A percentile compares a stretch with the other conserved stretches of the same genome.
These are phyloP conservation scores for Triops cancriformis DNA, from an alignment of 1,140 invertebrate species.

Conservation along the genomic window DNA sequence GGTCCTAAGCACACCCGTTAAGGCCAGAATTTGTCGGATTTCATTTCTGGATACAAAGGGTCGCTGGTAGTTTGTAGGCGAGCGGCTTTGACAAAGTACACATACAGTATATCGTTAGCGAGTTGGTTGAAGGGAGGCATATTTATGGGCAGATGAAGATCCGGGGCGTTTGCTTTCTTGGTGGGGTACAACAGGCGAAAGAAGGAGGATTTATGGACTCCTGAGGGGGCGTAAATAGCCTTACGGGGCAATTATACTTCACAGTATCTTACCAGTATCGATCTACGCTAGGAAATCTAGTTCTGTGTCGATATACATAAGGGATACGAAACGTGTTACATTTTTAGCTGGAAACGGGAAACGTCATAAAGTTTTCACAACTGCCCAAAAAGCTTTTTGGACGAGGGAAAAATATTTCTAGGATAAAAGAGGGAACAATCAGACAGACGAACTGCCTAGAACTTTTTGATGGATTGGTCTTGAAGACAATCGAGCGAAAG, in stretches of 20 bases:
- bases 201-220: not conserved
- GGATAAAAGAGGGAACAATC: not conserved
- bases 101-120: not conserved
- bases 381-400: not conserved
- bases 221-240: not conserved
- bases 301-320: not conserved
- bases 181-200: not conserved
- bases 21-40: too few species aligned
- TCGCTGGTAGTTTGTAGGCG: too few species aligned
- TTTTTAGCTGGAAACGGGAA: not conserved
- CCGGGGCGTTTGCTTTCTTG: not conserved
- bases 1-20: too few species aligned
- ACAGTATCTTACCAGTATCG: not conserved
- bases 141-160: not conserved
- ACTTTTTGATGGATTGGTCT: not conserved
- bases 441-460: not conserved
- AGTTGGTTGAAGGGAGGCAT: not conserved
- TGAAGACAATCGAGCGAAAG: not conserved
- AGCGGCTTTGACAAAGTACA: not conserved
- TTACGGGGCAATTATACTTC: not conserved
- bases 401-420: not conserved
- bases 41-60: too few species aligned
- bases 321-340: not conserved
- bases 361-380: not conserved
- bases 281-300: not conserved